phyloP scores from a whole-genome alignment of 2,797 vertebrate species.

The Bradypodion ventrale region DNA sequence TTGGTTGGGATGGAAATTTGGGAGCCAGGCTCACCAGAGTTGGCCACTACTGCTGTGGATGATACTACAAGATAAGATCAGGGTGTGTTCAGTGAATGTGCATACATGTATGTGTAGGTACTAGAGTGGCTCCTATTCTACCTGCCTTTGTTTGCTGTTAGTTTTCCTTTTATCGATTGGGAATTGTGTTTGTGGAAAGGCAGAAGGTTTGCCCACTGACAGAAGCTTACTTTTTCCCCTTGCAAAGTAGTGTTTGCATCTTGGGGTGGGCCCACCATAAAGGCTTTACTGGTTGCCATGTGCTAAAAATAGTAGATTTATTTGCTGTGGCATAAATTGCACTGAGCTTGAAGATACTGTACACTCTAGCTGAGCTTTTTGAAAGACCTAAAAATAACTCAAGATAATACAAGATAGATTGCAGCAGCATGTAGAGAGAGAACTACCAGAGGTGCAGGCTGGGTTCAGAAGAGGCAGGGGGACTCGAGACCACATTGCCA shows the following conservation, averaged over 20 bases:
- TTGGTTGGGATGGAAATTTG: no score
- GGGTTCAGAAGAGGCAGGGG: no score
- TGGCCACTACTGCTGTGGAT: no score
- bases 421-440: no score
- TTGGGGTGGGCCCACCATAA: background rate
- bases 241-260: background rate
- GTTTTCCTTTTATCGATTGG: background rate
- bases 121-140: background rate
- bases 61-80: background rate
- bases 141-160: background rate
- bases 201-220: background rate
- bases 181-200: background rate
- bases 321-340: background rate
- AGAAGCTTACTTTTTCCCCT: no score
- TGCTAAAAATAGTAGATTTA: background rate
- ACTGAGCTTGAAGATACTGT: background rate
- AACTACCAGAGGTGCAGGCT: no score
- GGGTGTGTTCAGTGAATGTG: background rate
- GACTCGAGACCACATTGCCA: no score
- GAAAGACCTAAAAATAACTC: background rate
- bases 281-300: background rate
- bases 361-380: background rate
- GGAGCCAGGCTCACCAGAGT: no score
- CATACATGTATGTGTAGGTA: background rate
- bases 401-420: no score